These are phyloP conservation scores for Lasioglossum lativentre DNA, from an alignment of 2,888 invertebrate genomes.

Conservation along the genomic window DNA sequence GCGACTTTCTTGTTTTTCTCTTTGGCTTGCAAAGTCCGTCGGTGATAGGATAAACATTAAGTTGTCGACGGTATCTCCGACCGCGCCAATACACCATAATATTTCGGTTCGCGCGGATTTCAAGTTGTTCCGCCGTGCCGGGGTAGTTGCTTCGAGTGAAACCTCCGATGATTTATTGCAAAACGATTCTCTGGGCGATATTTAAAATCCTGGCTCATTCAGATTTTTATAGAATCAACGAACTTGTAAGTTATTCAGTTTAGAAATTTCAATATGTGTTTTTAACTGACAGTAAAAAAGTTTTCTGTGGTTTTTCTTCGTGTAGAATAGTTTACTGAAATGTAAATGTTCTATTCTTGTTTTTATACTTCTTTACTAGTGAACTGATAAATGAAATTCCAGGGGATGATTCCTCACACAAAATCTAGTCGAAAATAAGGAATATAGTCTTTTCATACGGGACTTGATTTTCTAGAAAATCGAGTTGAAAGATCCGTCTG, in stretches of 20 bases:
- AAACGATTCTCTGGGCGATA: neutral
- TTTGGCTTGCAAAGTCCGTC: neutral
- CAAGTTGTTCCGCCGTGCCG: neutral
- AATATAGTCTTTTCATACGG: too few species aligned
- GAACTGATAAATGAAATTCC: too few species aligned
- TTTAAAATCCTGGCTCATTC: neutral
- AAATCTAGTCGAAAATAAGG: too few species aligned
- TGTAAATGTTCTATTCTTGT: too few species aligned
- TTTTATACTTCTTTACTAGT: neutral
- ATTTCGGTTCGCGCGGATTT: neutral
- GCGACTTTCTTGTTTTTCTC: slow-evolving; percentile 3
- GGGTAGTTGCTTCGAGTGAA: neutral
- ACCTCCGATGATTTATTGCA: neutral
- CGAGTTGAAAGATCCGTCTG: too few species aligned
- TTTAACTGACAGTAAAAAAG: neutral
- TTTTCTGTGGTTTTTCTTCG: neutral
- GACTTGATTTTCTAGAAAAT: too few species aligned
- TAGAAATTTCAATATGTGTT: neutral
- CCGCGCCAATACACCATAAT: neutral
- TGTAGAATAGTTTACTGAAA: neutral
- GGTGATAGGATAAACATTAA: slow-evolving; percentile 14
- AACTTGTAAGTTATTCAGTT: neutral
- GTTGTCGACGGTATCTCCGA: neutral
- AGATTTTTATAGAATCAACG: neutral
- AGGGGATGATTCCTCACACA: too few species aligned